phyloP scores from a whole-genome alignment of 2,888 invertebrate species.

The Clusia tigrina region DNA sequence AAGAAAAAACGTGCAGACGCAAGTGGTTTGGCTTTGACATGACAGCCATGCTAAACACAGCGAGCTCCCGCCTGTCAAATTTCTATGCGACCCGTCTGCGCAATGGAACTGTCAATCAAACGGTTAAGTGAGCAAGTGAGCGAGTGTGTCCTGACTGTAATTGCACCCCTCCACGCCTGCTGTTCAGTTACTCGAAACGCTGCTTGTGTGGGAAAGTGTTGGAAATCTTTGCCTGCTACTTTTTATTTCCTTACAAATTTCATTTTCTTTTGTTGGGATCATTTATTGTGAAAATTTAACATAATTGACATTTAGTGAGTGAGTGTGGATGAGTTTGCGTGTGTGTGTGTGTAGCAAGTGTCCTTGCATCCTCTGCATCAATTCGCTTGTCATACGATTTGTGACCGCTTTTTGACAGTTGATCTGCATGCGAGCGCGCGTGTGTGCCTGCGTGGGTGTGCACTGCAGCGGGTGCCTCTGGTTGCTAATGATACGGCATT shows the following conservation, averaged over 20 bases:
- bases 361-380: conserved; percentile 9
- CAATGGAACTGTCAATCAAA: conserved; percentile 47
- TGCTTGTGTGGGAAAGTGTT: background rate
- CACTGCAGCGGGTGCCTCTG: too few relatives aligned
- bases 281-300: too few relatives aligned
- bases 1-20: background rate
- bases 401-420: conserved; percentile 27
- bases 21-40: background rate
- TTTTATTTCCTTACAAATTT: conserved; percentile 4
- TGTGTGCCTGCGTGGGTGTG: background rate
- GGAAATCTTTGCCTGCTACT: background rate
- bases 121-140: conserved; percentile 7
- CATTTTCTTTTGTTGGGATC: conserved; percentile 13
- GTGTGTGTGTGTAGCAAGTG: too few relatives aligned
- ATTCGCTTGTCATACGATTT: conserved; percentile 27
- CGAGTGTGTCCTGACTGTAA: conserved; percentile 2
- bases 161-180: background rate
- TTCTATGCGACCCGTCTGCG: conserved; percentile 14
- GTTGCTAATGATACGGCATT: background rate
- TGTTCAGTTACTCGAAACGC: conserved; percentile 14
- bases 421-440: background rate
- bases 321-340: too few relatives aligned
- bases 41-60: background rate
- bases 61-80: too few relatives aligned
- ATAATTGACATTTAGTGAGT: too few relatives aligned